phyloP scores from a whole-genome alignment of 2,888 invertebrate genomes.

The Bunonema sp. region DNA sequence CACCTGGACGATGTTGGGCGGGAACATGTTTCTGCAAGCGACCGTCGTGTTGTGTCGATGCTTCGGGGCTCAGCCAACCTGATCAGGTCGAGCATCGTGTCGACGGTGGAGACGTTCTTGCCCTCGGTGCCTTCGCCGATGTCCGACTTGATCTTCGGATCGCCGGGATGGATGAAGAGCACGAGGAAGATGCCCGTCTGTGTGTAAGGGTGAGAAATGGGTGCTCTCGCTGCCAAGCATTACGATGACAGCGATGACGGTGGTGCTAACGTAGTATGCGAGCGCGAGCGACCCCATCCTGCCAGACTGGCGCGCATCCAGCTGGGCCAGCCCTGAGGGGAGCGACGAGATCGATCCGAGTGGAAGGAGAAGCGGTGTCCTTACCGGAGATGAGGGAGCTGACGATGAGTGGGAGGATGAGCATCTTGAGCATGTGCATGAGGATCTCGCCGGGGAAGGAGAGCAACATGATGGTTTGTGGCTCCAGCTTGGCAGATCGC shows the following conservation, averaged over 20 bases:
- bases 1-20: conserved; percentile 76
- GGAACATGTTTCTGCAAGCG: conserved; percentile 66
- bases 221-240: neutral
- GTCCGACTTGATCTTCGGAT: conserved; percentile 46
- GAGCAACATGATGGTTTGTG: conserved; percentile 52
- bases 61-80: conserved; percentile 52
- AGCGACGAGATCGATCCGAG: conserved; percentile 6
- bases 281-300: conserved; percentile 56
- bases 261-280: conserved; percentile 57
- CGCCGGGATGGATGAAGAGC: conserved; percentile 56
- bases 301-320: conserved; percentile 56
- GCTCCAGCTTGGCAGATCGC: conserved; percentile 21
- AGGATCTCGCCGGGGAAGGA: conserved; percentile 59
- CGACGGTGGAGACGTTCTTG: conserved; percentile 51
- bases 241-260: conserved; percentile 55
- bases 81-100: conserved; percentile 74
- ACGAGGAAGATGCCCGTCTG: conserved; percentile 55
- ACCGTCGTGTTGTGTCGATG: neutral
- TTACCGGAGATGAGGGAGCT: conserved; percentile 56
- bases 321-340: conserved; percentile 53
- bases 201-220: conserved; percentile 2
- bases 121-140: conserved; percentile 32
- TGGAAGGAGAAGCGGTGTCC: neutral
- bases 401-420: conserved; percentile 58
- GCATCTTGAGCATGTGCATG: conserved; percentile 59